Evolutionary conservation across 2,888 invertebrate species (phyloP).

Genomic region (Drosophila silvestris): DNA sequence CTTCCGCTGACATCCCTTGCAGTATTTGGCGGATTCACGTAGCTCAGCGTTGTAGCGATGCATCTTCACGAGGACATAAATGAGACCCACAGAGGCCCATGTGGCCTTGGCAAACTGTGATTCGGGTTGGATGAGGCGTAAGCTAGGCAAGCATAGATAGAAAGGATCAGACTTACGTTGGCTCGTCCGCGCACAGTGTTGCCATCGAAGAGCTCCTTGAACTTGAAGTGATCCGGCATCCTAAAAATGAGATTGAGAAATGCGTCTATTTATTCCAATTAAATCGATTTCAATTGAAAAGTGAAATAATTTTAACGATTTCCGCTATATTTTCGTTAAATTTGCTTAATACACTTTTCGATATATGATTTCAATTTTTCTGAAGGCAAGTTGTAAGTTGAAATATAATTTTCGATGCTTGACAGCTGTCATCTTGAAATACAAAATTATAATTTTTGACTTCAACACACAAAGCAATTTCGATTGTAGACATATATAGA

Average conservation of each 20-base stretch:
- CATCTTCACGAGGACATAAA: conserved; percentile 67
- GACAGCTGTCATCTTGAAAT: not conserved
- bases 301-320: not conserved
- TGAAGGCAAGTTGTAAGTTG: not conserved
- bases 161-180: conserved; percentile 63
- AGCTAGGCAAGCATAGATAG: no score
- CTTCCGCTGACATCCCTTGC: conserved; percentile 51
- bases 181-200: conserved; percentile 72
- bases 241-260: not conserved
- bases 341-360: not conserved
- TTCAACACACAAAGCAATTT: not conserved
- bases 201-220: conserved; percentile 65
- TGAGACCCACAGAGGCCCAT: conserved; percentile 70
- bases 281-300: conserved; percentile 1
- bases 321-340: conserved; percentile 5
- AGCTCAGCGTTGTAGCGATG: conserved; percentile 42
- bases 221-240: conserved; percentile 57
- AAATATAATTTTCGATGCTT: not conserved
- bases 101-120: conserved; percentile 74
- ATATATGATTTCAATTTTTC: not conserved
- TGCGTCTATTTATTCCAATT: not conserved
- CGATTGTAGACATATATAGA: not conserved
- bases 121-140: not conserved
- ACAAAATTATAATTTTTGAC: not conserved
- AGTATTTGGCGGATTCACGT: conserved; percentile 38